These are phyloP conservation scores for Yponomeuta malinellus DNA, from an alignment of 2,888 invertebrate genomes.

Conservation along the genomic window DNA sequence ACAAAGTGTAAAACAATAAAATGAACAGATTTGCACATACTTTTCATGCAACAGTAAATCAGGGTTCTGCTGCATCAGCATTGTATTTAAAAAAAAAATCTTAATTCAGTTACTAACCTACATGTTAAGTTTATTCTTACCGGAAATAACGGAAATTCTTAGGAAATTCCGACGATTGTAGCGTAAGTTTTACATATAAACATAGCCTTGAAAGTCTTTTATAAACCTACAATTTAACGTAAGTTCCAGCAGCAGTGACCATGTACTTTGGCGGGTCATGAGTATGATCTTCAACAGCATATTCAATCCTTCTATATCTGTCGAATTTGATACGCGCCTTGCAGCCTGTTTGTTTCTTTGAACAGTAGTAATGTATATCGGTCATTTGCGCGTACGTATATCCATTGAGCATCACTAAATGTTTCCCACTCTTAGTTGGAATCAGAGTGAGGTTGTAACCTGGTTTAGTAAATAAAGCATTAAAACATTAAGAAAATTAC, in stretches of 20 bases:
- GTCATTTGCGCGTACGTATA: constrained; percentile 13
- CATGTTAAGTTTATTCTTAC: no score
- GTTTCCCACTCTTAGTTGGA: constrained; percentile 4
- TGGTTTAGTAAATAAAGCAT: neutral
- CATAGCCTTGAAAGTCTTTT: no score
- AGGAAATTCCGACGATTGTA: no score
- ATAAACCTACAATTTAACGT: neutral
- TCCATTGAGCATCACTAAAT: neutral
- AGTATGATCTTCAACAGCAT: neutral
- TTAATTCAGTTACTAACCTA: no score
- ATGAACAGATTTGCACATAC: no score
- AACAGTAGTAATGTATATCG: constrained; percentile 31
- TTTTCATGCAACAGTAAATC: no score
- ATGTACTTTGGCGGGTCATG: constrained; percentile 12
- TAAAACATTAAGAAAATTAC: no score
- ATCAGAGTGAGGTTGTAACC: neutral
- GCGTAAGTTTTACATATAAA: no score
- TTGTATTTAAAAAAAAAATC: no score
- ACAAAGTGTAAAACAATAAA: no score
- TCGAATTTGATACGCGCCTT: neutral
- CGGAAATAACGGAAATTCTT: no score
- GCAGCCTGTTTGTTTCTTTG: constrained; percentile 30
- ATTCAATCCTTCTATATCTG: neutral
- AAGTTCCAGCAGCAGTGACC: neutral
- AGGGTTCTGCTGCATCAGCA: no score